These are phyloP conservation scores for Alligator mississippiensis DNA, from an alignment of 2,113 vertebrate species.

Conservation along the genomic window DNA sequence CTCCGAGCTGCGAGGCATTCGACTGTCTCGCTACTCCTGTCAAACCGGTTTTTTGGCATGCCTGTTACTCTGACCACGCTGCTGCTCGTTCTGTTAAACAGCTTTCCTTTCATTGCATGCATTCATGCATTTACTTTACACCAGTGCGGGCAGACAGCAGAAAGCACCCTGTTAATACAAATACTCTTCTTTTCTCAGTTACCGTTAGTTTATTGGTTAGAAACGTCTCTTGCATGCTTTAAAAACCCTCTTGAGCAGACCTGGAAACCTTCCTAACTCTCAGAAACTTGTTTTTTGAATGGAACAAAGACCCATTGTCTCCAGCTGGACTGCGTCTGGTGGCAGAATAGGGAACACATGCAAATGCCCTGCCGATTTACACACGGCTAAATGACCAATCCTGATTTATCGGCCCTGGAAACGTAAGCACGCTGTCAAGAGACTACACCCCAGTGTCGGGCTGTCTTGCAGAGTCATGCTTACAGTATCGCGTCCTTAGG, in stretches of 20 bases:
- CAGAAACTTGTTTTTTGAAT: neutral
- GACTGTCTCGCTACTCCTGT: neutral
- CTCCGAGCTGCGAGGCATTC: neutral
- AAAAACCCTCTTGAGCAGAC: rapidly evolving
- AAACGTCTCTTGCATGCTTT: rapidly evolving
- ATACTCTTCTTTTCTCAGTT: neutral
- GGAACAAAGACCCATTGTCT: neutral
- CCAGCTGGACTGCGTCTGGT: neutral
- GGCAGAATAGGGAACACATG: neutral
- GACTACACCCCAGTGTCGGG: neutral
- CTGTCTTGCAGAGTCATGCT: rapidly evolving
- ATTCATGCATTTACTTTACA: neutral
- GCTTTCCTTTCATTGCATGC: neutral
- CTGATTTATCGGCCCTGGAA: neutral
- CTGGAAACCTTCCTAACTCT: neutral
- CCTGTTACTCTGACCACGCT: neutral
- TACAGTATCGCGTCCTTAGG: neutral
- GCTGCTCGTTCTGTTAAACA: neutral
- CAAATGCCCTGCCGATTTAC: neutral
- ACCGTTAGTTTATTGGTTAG: neutral
- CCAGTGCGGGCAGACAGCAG: neutral
- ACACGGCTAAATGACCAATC: neutral
- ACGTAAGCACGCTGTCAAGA: neutral
- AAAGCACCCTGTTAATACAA: neutral
- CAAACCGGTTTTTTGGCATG: neutral